These are phyloP conservation scores for Typhlomys cinereus DNA, from an alignment of 2,113 vertebrate species.

Conservation along the genomic window DNA sequence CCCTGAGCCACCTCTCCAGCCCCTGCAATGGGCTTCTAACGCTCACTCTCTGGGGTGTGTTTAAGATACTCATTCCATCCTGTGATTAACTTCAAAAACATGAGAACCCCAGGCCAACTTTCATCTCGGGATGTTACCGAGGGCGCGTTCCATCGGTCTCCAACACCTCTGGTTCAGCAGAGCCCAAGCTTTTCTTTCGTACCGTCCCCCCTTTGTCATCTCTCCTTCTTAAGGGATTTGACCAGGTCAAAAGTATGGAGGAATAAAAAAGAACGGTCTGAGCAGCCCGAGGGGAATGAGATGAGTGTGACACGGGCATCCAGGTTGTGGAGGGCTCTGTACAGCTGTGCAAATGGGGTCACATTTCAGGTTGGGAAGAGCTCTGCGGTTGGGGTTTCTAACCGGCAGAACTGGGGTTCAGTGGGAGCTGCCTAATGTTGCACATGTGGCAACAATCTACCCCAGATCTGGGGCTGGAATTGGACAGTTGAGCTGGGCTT, in stretches of 20 bases:
- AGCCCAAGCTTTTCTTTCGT: not conserved
- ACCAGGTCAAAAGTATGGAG: not conserved
- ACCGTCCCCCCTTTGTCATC: not conserved
- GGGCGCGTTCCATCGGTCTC: not conserved
- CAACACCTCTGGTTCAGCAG: not conserved
- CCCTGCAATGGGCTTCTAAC: not conserved
- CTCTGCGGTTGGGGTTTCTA: not conserved
- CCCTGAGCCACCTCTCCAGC: no score
- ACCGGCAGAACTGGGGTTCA: not conserved
- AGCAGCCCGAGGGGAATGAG: not conserved
- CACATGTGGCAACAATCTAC: not conserved
- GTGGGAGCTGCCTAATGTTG: not conserved
- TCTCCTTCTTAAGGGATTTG: not conserved
- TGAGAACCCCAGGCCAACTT: not conserved
- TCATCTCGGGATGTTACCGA: not conserved
- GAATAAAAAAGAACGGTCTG: not conserved
- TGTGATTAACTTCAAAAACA: not conserved
- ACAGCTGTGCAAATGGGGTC: not conserved
- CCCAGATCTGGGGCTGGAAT: accelerated
- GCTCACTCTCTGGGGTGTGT: no score
- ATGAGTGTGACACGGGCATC: not conserved
- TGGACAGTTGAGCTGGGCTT: not conserved
- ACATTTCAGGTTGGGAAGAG: no score
- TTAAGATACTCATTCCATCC: not conserved
- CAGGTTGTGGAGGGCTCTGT: accelerated